Conservation (phyloP, 2,113 vertebrate species). For the Catharus minimus region DNA sequence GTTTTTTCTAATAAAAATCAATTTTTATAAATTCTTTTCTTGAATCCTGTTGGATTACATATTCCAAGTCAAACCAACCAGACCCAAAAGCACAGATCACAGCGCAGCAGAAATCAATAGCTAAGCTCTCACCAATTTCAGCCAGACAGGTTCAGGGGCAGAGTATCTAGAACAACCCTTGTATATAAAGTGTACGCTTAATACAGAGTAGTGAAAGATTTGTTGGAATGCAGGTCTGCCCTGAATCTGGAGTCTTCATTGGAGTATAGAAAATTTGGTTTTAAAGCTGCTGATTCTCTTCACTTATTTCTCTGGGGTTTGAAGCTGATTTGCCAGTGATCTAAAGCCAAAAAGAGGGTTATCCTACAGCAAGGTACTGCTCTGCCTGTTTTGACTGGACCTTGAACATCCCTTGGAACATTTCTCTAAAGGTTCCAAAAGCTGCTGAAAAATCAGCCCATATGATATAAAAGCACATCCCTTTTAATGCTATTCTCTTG, state of each 20-base stretch:
- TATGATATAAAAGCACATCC: background rate
- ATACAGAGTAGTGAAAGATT: background rate
- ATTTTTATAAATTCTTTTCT: background rate
- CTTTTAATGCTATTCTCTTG: background rate
- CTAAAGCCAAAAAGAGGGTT: background rate
- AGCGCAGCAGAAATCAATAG: background rate
- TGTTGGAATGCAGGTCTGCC: background rate
- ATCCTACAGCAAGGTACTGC: background rate
- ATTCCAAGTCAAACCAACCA: background rate
- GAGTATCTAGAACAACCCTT: rapidly evolving
- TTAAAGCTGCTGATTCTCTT: background rate
- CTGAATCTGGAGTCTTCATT: background rate
- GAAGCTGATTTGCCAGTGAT: background rate
- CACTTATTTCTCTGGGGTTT: background rate
- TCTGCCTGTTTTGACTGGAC: background rate
- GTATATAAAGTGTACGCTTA: background rate
- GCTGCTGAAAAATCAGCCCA: background rate
- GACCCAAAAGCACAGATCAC: background rate
- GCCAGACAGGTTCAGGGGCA: background rate
- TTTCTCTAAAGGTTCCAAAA: background rate
- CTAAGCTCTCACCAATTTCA: background rate
- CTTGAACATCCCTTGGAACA: background rate
- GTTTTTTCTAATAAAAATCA: background rate
- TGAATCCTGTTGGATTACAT: background rate
- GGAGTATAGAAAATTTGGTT: background rate